Base-by-base conservation (phyloP, 2,113 vertebrate species). In the Lates calcarifer region DNA sequence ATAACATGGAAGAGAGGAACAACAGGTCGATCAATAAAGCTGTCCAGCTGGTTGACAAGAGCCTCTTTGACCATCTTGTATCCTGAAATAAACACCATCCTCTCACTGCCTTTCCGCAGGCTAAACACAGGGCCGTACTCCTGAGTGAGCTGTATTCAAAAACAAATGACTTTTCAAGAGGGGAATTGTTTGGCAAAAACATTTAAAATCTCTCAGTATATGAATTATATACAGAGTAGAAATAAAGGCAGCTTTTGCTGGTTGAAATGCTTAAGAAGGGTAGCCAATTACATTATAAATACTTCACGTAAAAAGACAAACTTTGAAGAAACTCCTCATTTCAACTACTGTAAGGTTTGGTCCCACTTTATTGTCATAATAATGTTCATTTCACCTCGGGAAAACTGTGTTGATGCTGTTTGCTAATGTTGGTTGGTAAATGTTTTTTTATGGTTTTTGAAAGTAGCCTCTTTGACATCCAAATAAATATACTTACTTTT, bases 21-120 rank as follows among this genome's bases (percentile, higher is more conserved):
- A 0, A 78, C 0, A 0, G 96, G 96, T 0, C 96, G 94, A 1
- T 90, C 91, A 0, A 86, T 0, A 60, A 97, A 96, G 82, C 31
- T 87, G 64, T 97, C 94, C 22, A 90, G 93, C 18, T 96, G 95
- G 62, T 85, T 92, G 18, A 95, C 55, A 0, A 97, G 95, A 33
- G 89, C 95, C 85, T 98, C 96, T 85, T 95, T 98, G 74, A 96
- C 73, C 93, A 96, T 84, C 45, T 88, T 90, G 47, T 95, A 85
- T 22, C 96, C 95, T 1, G 60, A 95, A n/a, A 98, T 0, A 1
- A 90, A 0, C 47, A 98, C 91, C 2, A 82, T 0, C 3, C 24
- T 62, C 0, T 57, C 0, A 2, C 3, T 31, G n/a, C 96, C 95
- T 43, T 87, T 0, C 0, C 88, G 26, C 5, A 94, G 0, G 53